A percentile compares a stretch with the other conserved stretches of the same genome.
These are phyloP conservation scores for Cerceris ruficornis DNA, from an alignment of 2,888 invertebrate genomes.

Conservation along the genomic window DNA sequence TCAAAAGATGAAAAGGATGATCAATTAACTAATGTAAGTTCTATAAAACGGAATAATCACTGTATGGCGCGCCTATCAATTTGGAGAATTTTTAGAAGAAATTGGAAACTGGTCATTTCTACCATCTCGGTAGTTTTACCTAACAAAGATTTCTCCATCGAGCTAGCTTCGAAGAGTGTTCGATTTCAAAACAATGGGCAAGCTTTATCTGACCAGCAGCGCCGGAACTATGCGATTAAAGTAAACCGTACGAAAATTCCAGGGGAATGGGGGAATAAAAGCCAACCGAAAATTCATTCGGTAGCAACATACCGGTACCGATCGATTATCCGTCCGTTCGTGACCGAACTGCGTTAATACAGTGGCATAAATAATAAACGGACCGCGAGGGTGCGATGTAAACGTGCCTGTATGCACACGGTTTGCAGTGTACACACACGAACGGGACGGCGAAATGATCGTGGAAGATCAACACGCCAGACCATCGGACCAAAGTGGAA, in stretches of 20 bases:
- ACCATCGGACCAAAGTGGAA: slow-evolving; percentile 22
- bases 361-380: slow-evolving; percentile 46
- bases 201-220: neutral
- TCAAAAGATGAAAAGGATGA: too few relatives aligned
- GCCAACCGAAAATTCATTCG: slow-evolving; percentile 31
- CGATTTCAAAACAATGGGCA: too few relatives aligned
- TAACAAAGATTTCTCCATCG: too few relatives aligned
- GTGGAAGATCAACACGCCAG: slow-evolving; percentile 49
- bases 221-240: neutral
- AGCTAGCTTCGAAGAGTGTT: too few relatives aligned
- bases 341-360: slow-evolving; percentile 40
- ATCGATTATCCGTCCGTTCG: slow-evolving; percentile 43
- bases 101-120: too few relatives aligned
- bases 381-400: slow-evolving; percentile 16
- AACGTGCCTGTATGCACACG: slow-evolving; percentile 26
- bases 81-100: too few relatives aligned
- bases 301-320: slow-evolving; percentile 2
- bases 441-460: slow-evolving; percentile 31
- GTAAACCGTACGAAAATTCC: neutral
- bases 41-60: too few relatives aligned
- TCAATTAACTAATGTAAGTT: too few relatives aligned
- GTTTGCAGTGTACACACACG: slow-evolving; percentile 26
- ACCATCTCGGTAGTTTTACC: too few relatives aligned
- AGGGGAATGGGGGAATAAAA: neutral
- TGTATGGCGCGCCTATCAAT: too few relatives aligned